Conservation (phyloP, 2,888 invertebrate genomes). For the Bellardia pandia region DNA sequence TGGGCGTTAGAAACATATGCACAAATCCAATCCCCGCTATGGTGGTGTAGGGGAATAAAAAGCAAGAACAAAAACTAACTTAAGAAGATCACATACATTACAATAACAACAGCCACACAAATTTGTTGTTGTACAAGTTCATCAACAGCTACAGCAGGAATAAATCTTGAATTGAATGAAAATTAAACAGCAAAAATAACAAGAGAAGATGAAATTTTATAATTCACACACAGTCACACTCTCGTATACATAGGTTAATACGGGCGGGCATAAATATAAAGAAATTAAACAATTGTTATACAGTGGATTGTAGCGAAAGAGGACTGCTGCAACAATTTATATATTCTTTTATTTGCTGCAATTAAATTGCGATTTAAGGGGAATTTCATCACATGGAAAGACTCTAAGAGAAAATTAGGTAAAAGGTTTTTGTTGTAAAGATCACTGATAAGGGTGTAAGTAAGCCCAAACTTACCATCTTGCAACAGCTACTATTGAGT, state of each 20-base stretch:
- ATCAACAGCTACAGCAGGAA: conserved; percentile 65
- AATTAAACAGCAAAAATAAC: conserved; percentile 17
- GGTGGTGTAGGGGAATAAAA: too few relatives aligned
- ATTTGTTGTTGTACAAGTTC: conserved; percentile 68
- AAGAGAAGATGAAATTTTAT: conserved; percentile 22
- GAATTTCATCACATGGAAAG: too few relatives aligned
- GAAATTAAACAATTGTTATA: conserved; percentile 26
- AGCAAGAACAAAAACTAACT: background rate
- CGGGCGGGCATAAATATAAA: conserved; percentile 13
- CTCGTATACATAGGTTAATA: background rate
- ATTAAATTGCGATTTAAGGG: conserved; percentile 1
- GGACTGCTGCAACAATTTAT: background rate
- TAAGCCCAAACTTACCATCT: too few relatives aligned
- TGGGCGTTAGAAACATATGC: too few relatives aligned
- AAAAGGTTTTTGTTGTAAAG: too few relatives aligned
- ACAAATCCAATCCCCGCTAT: too few relatives aligned
- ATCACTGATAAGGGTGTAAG: too few relatives aligned
- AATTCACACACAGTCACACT: background rate
- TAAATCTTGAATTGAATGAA: conserved; percentile 65
- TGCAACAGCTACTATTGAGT: too few relatives aligned
- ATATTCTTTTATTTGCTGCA: background rate
- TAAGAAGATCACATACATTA: conserved; percentile 10
- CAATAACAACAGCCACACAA: conserved; percentile 31
- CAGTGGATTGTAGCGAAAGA: background rate
- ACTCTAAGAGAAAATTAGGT: too few relatives aligned